Percentiles rank a stretch among this genome's conserved stretches.
These are phyloP conservation scores for Podarcis cretensis DNA, from an alignment of 2,113 vertebrate genomes.

Conservation along the genomic window DNA sequence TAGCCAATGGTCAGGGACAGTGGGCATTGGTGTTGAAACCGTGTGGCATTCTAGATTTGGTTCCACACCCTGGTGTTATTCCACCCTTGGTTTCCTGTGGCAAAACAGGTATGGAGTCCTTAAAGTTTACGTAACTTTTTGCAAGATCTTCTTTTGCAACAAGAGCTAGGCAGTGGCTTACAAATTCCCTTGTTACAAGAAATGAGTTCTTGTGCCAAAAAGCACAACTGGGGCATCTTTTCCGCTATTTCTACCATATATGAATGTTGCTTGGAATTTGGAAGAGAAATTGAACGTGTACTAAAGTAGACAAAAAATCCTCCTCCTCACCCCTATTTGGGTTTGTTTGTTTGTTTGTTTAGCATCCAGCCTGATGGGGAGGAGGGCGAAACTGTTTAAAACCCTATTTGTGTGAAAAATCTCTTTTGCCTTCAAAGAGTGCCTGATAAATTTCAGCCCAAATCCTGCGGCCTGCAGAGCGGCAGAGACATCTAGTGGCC, in stretches of 20 bases:
- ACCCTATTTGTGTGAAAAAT: background rate
- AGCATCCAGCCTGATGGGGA: background rate
- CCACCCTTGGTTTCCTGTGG: too few relatives aligned
- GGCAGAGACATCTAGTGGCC: constrained; percentile 50
- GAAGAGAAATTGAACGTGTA: too few relatives aligned
- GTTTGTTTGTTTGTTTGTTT: background rate
- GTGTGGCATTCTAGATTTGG: too few relatives aligned
- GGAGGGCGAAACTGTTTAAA: background rate
- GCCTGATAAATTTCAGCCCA: too few relatives aligned
- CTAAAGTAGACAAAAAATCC: too few relatives aligned
- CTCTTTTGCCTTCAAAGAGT: background rate
- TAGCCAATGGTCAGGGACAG: too few relatives aligned
- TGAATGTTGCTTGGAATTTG: background rate
- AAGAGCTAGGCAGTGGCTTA: too few relatives aligned
- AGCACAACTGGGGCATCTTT: background rate
- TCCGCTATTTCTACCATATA: background rate
- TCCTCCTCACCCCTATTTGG: background rate
- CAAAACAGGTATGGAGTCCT: too few relatives aligned
- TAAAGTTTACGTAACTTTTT: too few relatives aligned
- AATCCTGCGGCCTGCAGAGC: background rate
- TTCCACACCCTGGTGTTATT: too few relatives aligned
- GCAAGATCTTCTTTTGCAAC: too few relatives aligned
- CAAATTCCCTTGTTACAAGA: background rate
- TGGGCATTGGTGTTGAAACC: too few relatives aligned
- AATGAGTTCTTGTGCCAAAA: background rate